A percentile compares a stretch with the other conserved stretches of the same genome.
phyloP scores from a whole-genome alignment of 2,888 invertebrate genomes.

The Leptogaster cylindrica region DNA sequence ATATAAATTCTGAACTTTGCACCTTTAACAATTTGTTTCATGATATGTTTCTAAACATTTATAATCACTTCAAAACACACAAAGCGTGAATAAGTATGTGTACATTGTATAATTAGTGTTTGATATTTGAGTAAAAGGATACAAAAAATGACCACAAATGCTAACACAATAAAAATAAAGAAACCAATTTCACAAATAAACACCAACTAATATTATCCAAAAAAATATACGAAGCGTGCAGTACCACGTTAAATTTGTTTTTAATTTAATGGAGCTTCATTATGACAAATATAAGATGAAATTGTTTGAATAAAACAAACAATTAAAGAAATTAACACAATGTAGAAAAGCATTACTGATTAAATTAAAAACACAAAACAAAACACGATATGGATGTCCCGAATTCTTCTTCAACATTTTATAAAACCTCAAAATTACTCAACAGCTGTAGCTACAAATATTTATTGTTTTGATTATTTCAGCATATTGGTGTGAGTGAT shows the following conservation, averaged over 20 bases:
- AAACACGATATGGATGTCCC: conserved; percentile 26
- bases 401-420: conserved; percentile 42
- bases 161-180: conserved; percentile 9
- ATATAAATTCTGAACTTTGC: conserved; percentile 26
- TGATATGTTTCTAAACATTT: conserved; percentile 13
- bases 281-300: conserved; percentile 36
- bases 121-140: no score
- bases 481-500: neutral
- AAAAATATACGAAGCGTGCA: conserved; percentile 38
- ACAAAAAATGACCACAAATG: conserved; percentile 21
- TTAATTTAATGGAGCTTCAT: neutral
- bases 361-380: conserved; percentile 34
- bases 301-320: conserved; percentile 46
- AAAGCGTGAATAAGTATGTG: conserved; percentile 27
- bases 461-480: conserved; percentile 23
- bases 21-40: conserved; percentile 19
- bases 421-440: conserved; percentile 11
- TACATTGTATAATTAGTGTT: no score
- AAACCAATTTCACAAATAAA: conserved; percentile 24
- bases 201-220: conserved; percentile 15
- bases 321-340: conserved; percentile 43
- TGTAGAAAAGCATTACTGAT: conserved; percentile 43
- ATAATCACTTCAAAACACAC: conserved; percentile 25
- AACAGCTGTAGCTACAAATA: conserved; percentile 24
- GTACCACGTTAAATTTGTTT: conserved; percentile 12